Evolutionary conservation across 2,797 vertebrate genomes (phyloP).

Genomic region (Adrianichthys oophorus): DNA sequence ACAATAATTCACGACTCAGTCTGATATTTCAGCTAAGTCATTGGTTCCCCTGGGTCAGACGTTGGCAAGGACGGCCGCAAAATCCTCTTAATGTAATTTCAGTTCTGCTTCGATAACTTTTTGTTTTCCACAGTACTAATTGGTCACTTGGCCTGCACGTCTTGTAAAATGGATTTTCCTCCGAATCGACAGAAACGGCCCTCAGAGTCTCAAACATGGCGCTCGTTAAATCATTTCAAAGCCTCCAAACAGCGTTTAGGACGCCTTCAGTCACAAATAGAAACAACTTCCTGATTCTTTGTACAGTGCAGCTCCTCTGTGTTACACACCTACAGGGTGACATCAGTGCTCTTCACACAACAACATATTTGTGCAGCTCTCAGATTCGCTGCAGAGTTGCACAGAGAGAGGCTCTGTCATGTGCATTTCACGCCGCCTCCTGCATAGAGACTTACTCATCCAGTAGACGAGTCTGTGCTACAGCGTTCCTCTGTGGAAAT

Average conservation of each 20-base stretch:
- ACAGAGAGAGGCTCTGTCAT: slow-evolving; percentile 36
- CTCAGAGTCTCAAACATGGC: slow-evolving; percentile 41
- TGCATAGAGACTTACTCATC: slow-evolving; percentile 26
- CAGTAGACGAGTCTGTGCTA: slow-evolving; percentile 19
- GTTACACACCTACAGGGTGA: slow-evolving; percentile 66
- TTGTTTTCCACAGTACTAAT: slow-evolving; percentile 55
- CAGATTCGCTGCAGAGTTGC: slow-evolving; percentile 45
- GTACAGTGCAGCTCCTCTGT: slow-evolving; percentile 38
- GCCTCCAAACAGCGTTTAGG: slow-evolving; percentile 14
- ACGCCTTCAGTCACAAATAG: slow-evolving; percentile 45
- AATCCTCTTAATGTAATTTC: slow-evolving; percentile 64
- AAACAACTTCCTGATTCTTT: slow-evolving; percentile 52
- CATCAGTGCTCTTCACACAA: slow-evolving; percentile 67
- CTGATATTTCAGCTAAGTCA: slow-evolving; percentile 70
- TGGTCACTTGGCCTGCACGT: slow-evolving; percentile 62
- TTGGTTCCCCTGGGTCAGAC: slow-evolving; percentile 66
- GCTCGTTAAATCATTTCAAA: slow-evolving; percentile 32
- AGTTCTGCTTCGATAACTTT: slow-evolving; percentile 37
- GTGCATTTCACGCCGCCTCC: slow-evolving; percentile 34
- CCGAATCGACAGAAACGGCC: slow-evolving; percentile 68
- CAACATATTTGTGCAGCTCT: slow-evolving; percentile 58
- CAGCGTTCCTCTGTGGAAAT: slow-evolving; percentile 14
- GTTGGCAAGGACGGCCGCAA: slow-evolving; percentile 52
- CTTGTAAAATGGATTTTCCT: slow-evolving; percentile 68
- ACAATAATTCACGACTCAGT: slow-evolving; percentile 71